phyloP scores from a whole-genome alignment of 2,113 vertebrate genomes.

The Sisor rabdophorus region DNA sequence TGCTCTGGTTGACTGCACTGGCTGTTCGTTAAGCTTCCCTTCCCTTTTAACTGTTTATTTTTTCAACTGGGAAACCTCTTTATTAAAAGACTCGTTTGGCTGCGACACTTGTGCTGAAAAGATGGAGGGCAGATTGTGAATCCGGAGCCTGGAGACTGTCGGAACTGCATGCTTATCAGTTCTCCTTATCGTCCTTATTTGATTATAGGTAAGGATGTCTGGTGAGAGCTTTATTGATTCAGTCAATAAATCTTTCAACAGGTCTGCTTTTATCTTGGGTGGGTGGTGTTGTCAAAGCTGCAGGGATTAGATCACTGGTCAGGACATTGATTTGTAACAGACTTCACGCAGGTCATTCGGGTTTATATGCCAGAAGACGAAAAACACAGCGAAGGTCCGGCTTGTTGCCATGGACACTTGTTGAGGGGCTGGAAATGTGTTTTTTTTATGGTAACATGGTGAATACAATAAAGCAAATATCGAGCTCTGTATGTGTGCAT shows the following conservation, averaged over 20 bases:
- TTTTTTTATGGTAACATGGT: conserved; percentile 19
- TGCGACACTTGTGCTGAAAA: conserved; percentile 4
- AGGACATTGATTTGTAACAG: conserved; percentile 7
- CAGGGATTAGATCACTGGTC: neutral
- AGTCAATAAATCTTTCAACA: conserved; percentile 12
- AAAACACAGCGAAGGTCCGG: conserved; percentile 14
- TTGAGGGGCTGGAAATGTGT: neutral
- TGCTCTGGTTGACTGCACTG: neutral
- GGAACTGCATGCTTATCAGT: conserved; percentile 19
- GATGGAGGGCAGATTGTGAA: conserved; percentile 29
- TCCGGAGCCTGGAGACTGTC: conserved; percentile 16
- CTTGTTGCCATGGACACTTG: conserved; percentile 46
- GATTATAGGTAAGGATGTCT: conserved; percentile 32
- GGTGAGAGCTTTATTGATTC: conserved; percentile 15
- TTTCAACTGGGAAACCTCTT: neutral
- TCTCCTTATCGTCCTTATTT: conserved; percentile 19
- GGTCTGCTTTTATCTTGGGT: neutral
- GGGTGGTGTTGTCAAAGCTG: neutral
- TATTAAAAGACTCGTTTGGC: conserved; percentile 5
- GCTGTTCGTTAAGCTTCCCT: neutral
- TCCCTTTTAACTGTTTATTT: neutral
- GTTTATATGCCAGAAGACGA: neutral
- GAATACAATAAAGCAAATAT: neutral
- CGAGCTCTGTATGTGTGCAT: conserved; percentile 10
- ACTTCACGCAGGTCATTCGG: conserved; percentile 14